These are phyloP conservation scores for Barnardius zonarius DNA, from an alignment of 2,113 vertebrate genomes.

Conservation along the genomic window DNA sequence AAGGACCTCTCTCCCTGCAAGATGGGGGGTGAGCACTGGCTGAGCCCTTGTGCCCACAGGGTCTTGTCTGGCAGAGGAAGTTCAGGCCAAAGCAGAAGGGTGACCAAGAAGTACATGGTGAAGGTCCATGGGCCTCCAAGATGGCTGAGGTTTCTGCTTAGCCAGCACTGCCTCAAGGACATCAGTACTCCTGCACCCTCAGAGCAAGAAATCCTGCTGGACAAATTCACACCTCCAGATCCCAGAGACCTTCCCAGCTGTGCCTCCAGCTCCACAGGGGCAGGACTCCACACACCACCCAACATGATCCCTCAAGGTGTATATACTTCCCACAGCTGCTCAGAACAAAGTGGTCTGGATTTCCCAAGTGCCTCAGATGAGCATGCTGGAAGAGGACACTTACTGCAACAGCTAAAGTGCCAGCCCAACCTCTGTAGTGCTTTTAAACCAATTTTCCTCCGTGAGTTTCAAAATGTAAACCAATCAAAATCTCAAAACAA, in stretches of 20 bases:
- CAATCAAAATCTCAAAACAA: conserved; percentile 45
- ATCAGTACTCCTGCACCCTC: neutral
- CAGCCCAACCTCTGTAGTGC: fast-evolving
- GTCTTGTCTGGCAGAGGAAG: neutral
- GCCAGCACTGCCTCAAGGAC: neutral
- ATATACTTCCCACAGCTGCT: neutral
- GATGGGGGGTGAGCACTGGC: neutral
- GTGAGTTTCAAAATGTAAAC: neutral
- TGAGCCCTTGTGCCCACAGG: neutral
- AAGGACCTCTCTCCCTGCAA: neutral
- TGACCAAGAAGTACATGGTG: neutral
- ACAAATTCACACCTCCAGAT: neutral
- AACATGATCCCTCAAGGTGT: fast-evolving
- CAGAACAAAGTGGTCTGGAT: neutral
- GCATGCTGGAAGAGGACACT: neutral
- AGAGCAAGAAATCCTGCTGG: neutral
- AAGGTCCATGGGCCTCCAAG: neutral
- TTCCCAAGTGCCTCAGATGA: neutral
- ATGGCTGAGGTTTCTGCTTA: neutral
- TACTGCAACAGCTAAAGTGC: neutral
- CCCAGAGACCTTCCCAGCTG: neutral
- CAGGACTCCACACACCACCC: neutral
- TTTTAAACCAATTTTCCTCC: neutral
- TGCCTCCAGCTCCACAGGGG: neutral
- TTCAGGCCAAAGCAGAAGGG: neutral